Evolutionary conservation across 2,888 invertebrate species (phyloP).

Genomic region (Hypomecis atomaria): DNA sequence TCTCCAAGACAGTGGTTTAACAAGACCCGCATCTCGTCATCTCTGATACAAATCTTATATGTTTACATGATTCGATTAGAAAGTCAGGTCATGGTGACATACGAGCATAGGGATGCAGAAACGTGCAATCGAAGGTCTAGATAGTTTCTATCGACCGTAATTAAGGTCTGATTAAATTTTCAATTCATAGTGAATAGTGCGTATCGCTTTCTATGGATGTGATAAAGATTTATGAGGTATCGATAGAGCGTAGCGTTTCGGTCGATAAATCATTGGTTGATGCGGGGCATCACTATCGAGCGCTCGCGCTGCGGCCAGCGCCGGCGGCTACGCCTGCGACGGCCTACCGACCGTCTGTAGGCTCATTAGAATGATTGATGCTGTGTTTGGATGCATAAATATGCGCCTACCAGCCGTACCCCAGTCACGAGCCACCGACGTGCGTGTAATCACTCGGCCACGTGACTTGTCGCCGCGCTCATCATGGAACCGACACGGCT

Average conservation of each 20-base stretch:
- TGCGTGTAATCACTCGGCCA: conserved; percentile 56
- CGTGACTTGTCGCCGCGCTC: conserved; percentile 38
- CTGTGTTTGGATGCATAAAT: conserved; percentile 77
- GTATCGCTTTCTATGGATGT: conserved; percentile 41
- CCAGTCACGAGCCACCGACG: conserved; percentile 66
- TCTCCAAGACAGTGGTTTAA: conserved; percentile 43
- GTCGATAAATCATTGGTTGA: conserved; percentile 51
- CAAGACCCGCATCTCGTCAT: conserved; percentile 40
- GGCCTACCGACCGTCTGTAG: conserved; percentile 61
- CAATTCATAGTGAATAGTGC: conserved; percentile 28
- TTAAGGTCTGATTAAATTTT: conserved; percentile 43
- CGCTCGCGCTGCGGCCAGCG: conserved; percentile 59
- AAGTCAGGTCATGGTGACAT: conserved; percentile 44
- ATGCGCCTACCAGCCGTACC: conserved; percentile 65
- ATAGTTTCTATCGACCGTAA: conserved; percentile 39
- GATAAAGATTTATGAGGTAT: conserved; percentile 46
- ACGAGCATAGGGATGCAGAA: conserved; percentile 41
- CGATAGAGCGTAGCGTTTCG: conserved; percentile 44
- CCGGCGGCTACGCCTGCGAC: conserved; percentile 53
- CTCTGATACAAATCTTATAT: conserved; percentile 45
- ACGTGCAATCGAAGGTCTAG: conserved; percentile 40
- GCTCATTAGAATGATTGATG: conserved; percentile 84
- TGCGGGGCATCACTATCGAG: conserved; percentile 58
- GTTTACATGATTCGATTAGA: conserved; percentile 48
- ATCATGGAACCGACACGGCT: conserved; percentile 24